phyloP scores from a whole-genome alignment of 1,140 invertebrate species.

The Leptinotarsa defecta region DNA sequence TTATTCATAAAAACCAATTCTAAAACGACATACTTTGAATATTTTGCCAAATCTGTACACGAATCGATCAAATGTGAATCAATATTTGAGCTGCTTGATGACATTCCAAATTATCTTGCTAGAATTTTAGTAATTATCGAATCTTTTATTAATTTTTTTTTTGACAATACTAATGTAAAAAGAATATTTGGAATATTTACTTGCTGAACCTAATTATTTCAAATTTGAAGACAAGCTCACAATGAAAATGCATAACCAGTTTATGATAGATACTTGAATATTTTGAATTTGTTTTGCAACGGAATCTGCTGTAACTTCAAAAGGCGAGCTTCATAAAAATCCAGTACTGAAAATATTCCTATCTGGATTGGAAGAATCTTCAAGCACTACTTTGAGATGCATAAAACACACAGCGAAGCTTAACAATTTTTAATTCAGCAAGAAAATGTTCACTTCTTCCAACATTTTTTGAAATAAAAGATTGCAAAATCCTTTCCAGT shows the following conservation, averaged over 20 bases:
- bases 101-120: slow-evolving; percentile 11
- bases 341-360: slow-evolving; percentile 24
- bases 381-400: slow-evolving; percentile 28
- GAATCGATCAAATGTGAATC: not conserved
- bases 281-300: slow-evolving; percentile 31
- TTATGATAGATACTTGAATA: slow-evolving; percentile 27
- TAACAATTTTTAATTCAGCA: slow-evolving; percentile 23
- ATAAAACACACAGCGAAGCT: slow-evolving; percentile 20
- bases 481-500: not conserved
- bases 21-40: not conserved
- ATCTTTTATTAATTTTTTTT: slow-evolving; percentile 4
- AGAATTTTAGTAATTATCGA: slow-evolving; percentile 5
- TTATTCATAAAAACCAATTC: not conserved
- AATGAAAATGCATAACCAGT: slow-evolving; percentile 27
- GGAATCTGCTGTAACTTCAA: slow-evolving; percentile 3
- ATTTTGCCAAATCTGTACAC: not conserved
- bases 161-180: slow-evolving; percentile 7
- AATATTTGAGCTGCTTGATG: not conserved
- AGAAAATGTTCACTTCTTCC: not conserved
- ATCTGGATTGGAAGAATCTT: slow-evolving; percentile 22
- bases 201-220: slow-evolving; percentile 26
- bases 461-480: not conserved
- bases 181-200: slow-evolving; percentile 26
- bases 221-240: slow-evolving; percentile 23
- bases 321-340: slow-evolving; percentile 18